Conservation (phyloP, 1,140 invertebrate genomes). For the Ditylenchus dipsaci region DNA sequence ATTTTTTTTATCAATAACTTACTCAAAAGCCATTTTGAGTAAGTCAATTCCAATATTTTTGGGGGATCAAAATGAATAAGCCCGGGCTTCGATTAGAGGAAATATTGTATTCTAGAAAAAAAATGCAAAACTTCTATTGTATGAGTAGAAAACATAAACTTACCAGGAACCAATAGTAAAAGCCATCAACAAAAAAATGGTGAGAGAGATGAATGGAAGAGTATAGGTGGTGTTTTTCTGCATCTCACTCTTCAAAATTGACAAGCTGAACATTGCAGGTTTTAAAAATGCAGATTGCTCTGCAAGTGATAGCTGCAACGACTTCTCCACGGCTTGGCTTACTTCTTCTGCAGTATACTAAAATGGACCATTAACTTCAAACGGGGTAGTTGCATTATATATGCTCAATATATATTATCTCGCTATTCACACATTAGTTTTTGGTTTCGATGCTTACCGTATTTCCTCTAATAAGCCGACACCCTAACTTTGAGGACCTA, state of each 20-base stretch:
- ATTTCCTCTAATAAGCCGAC: too few species aligned
- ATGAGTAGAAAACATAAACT: not conserved
- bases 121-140: too few species aligned
- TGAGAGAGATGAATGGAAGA: conserved; percentile 54
- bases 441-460: too few species aligned
- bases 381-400: not conserved
- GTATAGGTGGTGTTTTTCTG: conserved; percentile 57
- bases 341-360: conserved; percentile 52
- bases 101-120: too few species aligned
- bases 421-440: too few species aligned
- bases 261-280: conserved; percentile 47
- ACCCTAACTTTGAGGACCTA: too few species aligned
- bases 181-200: conserved; percentile 47
- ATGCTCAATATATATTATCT: not conserved
- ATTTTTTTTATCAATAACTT: too few species aligned
- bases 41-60: too few species aligned
- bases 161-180: conserved; percentile 56
- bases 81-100: too few species aligned
- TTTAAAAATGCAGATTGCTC: conserved; percentile 26
- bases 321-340: conserved; percentile 40
- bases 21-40: too few species aligned
- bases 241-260: conserved; percentile 57
- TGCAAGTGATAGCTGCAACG: conserved; percentile 35
- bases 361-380: conserved; percentile 6
- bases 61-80: too few species aligned